These are phyloP conservation scores for Pycnonotus jocosus DNA, from an alignment of 2,113 vertebrate species.

Conservation along the genomic window DNA sequence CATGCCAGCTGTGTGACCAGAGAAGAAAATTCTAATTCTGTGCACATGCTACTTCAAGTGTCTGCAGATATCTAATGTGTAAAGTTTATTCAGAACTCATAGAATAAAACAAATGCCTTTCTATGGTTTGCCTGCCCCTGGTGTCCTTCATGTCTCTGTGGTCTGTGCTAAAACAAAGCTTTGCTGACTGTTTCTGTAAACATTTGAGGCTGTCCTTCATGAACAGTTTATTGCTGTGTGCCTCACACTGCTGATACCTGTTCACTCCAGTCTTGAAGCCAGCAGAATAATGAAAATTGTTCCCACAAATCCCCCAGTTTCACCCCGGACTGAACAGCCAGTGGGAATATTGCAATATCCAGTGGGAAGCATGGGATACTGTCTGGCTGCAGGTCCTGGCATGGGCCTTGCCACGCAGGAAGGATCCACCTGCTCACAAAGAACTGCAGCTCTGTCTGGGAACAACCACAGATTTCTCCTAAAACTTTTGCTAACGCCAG, in stretches of 20 bases:
- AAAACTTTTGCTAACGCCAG: neutral
- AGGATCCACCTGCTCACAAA: neutral
- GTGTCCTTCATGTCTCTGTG: neutral
- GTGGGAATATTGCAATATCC: neutral
- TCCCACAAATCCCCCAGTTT: neutral
- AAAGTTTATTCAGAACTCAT: neutral
- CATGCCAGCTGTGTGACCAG: neutral
- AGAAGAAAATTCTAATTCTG: neutral
- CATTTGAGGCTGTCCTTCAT: neutral
- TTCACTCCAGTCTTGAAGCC: neutral
- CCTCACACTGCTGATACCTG: neutral
- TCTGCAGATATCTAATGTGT: neutral
- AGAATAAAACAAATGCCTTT: conserved; percentile 12
- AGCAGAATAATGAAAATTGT: neutral
- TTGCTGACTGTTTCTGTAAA: conserved; percentile 15
- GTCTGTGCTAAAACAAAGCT: conserved; percentile 29
- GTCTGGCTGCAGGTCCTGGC: neutral
- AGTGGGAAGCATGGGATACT: neutral
- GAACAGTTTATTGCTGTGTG: neutral
- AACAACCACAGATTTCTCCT: neutral
- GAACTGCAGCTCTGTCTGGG: neutral
- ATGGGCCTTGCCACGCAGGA: neutral
- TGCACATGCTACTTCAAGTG: neutral
- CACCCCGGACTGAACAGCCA: neutral
- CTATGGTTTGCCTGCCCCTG: neutral